Base-by-base conservation (phyloP, 2,888 invertebrate genomes). In the Drosophila mimetica region DNA sequence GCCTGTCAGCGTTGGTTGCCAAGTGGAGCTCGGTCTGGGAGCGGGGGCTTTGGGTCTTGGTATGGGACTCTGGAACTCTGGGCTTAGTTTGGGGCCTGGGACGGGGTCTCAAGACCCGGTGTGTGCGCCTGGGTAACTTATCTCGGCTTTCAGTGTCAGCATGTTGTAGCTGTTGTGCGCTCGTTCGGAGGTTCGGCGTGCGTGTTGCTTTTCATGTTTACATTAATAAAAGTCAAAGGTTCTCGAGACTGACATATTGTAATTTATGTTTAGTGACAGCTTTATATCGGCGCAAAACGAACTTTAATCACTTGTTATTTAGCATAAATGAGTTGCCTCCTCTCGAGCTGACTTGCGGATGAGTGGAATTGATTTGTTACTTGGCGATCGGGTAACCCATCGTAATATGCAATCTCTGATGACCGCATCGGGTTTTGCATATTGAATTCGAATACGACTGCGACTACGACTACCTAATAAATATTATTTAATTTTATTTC, bases 211-310 rank as follows among this genome's bases (percentile, higher is more conserved):
- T 85, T 79, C 85, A 85, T 85, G 85, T 85, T 88, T 88, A 85
- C 88, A 85, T 85, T 88, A 85, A 85, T 85, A 85, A 86, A 86
- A 85, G 85, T 85, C 85, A 85, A 85, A 85, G 85, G 85, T 85
- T 85, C 85, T 86, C 72, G 85, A 86, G 73, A 79, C 89, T 86
- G 86, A 86, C 89, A 87, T 86, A 87, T 86, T 86, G 88, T 86
- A 88, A 86, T 88, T 88, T 86, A 88, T 88, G 82, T 87, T 72
- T 76, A 86, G 84, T 88, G 86, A 86, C 86, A 86, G 86, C 86
- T 86, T 87, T 76, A 88, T 87, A 88, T 84, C 84, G 88, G 82
- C 76, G 73, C 53, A 74, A 79, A 71, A 67, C 79, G 79, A 79
- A 85, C 78, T 84, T 84, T 84, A 84, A 84, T 84, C 88, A 88